phyloP scores from a whole-genome alignment of 2,797 vertebrate genomes.

The Silurus aristotelis region DNA sequence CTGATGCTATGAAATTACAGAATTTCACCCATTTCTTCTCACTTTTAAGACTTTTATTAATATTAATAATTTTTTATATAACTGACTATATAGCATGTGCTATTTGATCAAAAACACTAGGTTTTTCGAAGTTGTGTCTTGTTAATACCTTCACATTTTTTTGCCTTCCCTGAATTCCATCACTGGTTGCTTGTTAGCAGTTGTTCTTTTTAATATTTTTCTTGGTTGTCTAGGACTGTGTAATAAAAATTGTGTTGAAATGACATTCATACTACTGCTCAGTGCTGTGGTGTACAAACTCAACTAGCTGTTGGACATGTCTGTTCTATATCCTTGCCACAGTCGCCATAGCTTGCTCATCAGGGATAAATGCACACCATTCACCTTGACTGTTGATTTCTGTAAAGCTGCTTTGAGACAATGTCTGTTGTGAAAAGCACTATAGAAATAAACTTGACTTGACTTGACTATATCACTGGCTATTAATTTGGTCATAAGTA shows the following conservation, averaged over 20 bases:
- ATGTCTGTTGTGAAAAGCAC: too few relatives aligned
- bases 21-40: not conserved
- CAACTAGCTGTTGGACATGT: not conserved
- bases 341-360: too few relatives aligned
- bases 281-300: not conserved
- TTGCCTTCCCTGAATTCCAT: not conserved
- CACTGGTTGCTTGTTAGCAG: not conserved
- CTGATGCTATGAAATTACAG: conserved; percentile 3
- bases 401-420: too few relatives aligned
- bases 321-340: too few relatives aligned
- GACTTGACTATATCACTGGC: not conserved
- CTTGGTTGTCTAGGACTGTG: not conserved
- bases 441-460: too few relatives aligned
- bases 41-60: not conserved
- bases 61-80: not conserved
- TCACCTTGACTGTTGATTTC: too few relatives aligned
- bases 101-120: not conserved
- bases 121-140: not conserved
- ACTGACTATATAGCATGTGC: not conserved
- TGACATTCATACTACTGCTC: not conserved
- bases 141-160: not conserved
- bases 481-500: not conserved
- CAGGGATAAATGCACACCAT: too few relatives aligned
- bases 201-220: not conserved
- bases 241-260: not conserved